Percentiles rank a stretch among this genome's conserved stretches.
phyloP scores from a whole-genome alignment of 2,797 vertebrate species.

The Pyrocephalus nanus region DNA sequence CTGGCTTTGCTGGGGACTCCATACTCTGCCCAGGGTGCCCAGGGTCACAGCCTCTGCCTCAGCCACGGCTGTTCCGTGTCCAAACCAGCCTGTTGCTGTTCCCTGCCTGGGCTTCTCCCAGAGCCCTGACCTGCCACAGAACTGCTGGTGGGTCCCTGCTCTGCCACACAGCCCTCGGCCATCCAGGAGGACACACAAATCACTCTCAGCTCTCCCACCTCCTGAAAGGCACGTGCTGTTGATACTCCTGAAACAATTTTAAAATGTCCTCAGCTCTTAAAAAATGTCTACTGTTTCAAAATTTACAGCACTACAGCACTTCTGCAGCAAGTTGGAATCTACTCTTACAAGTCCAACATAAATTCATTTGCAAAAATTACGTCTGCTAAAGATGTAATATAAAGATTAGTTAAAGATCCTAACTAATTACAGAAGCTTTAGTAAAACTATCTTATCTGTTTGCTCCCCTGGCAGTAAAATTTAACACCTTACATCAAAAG shows the following conservation, averaged over 20 bases:
- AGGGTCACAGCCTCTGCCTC: neutral
- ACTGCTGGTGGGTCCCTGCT: accelerated
- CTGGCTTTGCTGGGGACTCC: accelerated
- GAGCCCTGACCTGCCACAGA: accelerated
- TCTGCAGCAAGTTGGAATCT: neutral
- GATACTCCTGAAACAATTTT: neutral
- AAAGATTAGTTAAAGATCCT: neutral
- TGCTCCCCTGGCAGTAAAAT: neutral
- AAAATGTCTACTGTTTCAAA: neutral
- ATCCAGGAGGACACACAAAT: neutral
- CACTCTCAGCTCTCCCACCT: neutral
- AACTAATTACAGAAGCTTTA: neutral
- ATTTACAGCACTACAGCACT: accelerated
- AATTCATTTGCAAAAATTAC: neutral
- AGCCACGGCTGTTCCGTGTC: accelerated
- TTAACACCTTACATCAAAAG: neutral
- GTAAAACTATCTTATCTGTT: neutral
- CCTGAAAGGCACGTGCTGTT: neutral
- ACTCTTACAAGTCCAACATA: no score
- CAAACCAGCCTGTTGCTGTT: no score
- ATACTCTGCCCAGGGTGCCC: no score
- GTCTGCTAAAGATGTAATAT: neutral
- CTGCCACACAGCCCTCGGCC: neutral
- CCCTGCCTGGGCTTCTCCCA: neutral
- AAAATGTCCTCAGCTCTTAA: neutral